Base-by-base conservation (phyloP, 64 coral and sea anemone species). In the Montipora efflorescens region DNA sequence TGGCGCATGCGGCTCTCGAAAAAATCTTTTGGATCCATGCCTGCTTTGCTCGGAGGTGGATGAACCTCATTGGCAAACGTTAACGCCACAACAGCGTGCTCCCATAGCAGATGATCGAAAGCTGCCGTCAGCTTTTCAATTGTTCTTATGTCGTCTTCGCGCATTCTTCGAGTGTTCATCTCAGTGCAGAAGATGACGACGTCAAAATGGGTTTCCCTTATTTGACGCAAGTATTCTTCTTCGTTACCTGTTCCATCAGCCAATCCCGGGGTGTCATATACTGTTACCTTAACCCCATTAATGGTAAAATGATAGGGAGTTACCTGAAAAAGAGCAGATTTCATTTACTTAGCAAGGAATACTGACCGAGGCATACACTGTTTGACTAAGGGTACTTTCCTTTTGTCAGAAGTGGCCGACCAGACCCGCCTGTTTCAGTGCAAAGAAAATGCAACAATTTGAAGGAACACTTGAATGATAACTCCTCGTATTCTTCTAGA, bases 41-140 rank as follows among this genome's bases (percentile, higher is more conserved):
- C 44, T 28, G 18, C 43, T 3, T 80, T 52, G 66, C 67, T 46
- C 11, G 79, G 79, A 58, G 80, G 80, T 4, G 47, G 90, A 45
- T 48, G 25, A 48, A 92, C 69, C 19, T 92, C 67, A 84, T 92
- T 92, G 28, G 90, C 90, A 74, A 92, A 92, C 14, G 90, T 92
- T 61, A 92, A 59, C 16, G 46, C 90, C 21, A 91, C 81, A 57
- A 91, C 73, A 2, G 90, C 79, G 90, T 91, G 64, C 21, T 74
- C 45, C 90, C 90, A 91, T 47, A 91, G 90, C 12, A 75, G 15
- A 4, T 23, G 6, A 13, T 79, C 79, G 25, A 91, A 91, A 5
- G 69, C 67, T 73, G 72, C 36, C 1, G 90, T 83, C 46, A 91
- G 21, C 66, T 75, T 82, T 7, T 80, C 16, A 21, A 91, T 47